phyloP scores from a whole-genome alignment of 2,888 invertebrate genomes.

The Caradrina clavipalpis region DNA sequence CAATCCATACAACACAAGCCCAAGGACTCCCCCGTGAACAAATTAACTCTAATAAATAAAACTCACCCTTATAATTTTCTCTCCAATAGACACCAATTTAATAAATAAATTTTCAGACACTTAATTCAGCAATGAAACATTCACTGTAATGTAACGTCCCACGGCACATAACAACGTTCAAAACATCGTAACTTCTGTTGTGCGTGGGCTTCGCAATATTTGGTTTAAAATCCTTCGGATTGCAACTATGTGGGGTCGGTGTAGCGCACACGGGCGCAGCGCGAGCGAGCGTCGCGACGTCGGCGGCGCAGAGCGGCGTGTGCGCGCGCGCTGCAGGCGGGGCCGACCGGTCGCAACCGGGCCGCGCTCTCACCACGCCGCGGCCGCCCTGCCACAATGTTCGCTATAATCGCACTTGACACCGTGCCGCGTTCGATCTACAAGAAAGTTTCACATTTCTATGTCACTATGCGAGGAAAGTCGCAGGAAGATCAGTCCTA shows the following conservation, averaged over 20 bases:
- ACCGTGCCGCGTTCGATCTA: conserved; percentile 85
- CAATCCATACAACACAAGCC: conserved; percentile 18
- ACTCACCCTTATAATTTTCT: conserved; percentile 60
- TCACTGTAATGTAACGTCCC: conserved; percentile 72
- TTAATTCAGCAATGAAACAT: conserved; percentile 68
- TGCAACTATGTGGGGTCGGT: conserved; percentile 69
- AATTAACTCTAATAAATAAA: conserved; percentile 34
- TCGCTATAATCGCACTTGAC: conserved; percentile 89
- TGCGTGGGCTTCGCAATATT: conserved; percentile 74
- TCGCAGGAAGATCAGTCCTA: conserved; percentile 64
- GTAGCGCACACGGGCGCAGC: conserved; percentile 81
- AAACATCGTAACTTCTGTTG: conserved; percentile 76
- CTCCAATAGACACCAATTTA: conserved; percentile 51
- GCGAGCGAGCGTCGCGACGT: conserved; percentile 88
- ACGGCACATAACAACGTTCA: conserved; percentile 74
- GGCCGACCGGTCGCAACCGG: conserved; percentile 90
- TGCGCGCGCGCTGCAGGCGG: conserved; percentile 84
- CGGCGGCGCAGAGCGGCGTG: conserved; percentile 86
- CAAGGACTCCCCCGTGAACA: conserved; percentile 11
- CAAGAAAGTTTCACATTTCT: conserved; percentile 90
- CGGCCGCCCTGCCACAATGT: conserved; percentile 81
- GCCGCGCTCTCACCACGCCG: conserved; percentile 87
- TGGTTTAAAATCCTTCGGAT: conserved; percentile 71
- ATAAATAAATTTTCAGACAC: conserved; percentile 61
- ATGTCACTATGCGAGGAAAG: conserved; percentile 80